Conservation (phyloP, 1,140 invertebrate genomes). For the Zaprionus capensis region DNA sequence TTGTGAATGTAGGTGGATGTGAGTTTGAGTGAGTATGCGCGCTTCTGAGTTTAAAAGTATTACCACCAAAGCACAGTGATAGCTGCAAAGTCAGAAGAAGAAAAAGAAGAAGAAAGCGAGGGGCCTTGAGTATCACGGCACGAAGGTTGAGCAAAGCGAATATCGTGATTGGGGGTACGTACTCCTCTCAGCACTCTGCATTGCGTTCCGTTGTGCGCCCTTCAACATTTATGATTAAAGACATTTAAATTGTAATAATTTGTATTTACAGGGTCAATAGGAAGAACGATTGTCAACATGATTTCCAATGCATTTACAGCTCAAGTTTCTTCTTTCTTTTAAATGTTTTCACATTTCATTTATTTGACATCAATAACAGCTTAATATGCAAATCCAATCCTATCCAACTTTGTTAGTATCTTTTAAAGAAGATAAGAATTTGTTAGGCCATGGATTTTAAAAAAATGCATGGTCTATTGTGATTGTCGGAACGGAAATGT, state of each 20-base stretch:
- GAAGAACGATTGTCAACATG: neutral
- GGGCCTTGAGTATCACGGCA: neutral
- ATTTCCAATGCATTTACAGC: too few relatives aligned
- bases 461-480: too few relatives aligned
- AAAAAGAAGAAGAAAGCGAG: neutral
- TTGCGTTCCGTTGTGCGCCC: neutral
- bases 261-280: neutral
- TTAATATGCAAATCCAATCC: too few relatives aligned
- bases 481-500: too few relatives aligned
- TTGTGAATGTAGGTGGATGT: conserved; percentile 9
- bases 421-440: too few relatives aligned
- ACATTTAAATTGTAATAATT: conserved; percentile 50
- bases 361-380: too few relatives aligned
- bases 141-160: conserved; percentile 36
- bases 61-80: conserved; percentile 43
- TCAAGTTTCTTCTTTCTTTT: too few relatives aligned
- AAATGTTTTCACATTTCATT: too few relatives aligned
- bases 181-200: neutral
- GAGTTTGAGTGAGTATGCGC: conserved; percentile 10
- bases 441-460: too few relatives aligned
- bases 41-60: conserved; percentile 17
- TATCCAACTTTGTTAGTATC: too few relatives aligned
- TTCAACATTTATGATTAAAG: conserved; percentile 46
- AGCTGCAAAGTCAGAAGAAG: conserved; percentile 13
- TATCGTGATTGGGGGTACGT: conserved; percentile 10